Base-by-base conservation (phyloP, 2,113 vertebrate genomes). In the Psittacara wagleri region DNA sequence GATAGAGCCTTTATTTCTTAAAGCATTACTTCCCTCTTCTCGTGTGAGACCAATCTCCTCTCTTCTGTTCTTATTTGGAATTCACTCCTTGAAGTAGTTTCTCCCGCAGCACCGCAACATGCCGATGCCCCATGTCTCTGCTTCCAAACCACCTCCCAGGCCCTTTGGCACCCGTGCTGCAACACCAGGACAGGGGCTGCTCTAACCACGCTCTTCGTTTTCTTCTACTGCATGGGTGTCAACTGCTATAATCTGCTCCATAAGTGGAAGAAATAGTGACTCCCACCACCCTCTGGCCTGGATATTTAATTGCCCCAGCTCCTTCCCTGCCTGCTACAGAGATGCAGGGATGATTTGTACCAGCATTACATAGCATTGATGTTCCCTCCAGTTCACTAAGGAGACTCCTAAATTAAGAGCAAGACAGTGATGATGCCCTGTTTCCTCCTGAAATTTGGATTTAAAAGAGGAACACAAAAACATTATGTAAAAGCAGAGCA, bases 121-220 rank as follows among this genome's bases (percentile, higher is more conserved):
- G 27, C 33, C 29, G 10, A 79, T 37, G 48, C 51, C 48, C 7
- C 23, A 37, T 8, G 55, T 43, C 57, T 33, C 17, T 13, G 33
- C 54, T 27, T 35, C 67, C n/a, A 31, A 66, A 51, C 2, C 44
- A 24, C 10, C 33, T 73, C 27, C 17, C 12, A 9, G 13, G 31
- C n/a, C 44, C 39, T 0, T 0, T 5, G 9, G 39, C 1, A 3
- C 44, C 59, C 0, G 0, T 1, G 0, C 48, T 39, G 43, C 28
- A 44, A 31, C 11, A 55, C 8, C 69, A 62, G 70, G 15, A 83
- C 24, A 80, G 17, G 19, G 48, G n/a, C 35, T 20, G 51, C 54
- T 62, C 43, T 9, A 37, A 27, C 33, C 46, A 77, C 1, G 0
- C 52, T 41, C 64, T 35, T 48, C 1, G 0, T 6, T 31, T 83